phyloP scores from a whole-genome alignment of 2,888 invertebrate species.

The Nomada fabriciana region DNA sequence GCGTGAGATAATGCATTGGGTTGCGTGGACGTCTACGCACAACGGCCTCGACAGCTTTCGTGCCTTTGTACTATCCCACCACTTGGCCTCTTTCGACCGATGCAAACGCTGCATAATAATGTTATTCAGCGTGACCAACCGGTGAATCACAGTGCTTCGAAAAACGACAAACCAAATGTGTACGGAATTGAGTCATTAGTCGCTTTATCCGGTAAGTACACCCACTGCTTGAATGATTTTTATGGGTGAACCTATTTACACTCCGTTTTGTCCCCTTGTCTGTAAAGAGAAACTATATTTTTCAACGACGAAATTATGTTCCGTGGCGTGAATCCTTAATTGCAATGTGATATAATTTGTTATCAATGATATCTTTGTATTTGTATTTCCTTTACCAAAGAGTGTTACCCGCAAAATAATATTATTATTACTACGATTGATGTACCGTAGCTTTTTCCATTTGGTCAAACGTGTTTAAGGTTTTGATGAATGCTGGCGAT shows the following conservation, averaged over 20 bases:
- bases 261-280: not conserved
- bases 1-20: conserved; percentile 76
- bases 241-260: not conserved
- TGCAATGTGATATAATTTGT: not conserved
- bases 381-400: too few species aligned
- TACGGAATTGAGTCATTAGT: conserved; percentile 59
- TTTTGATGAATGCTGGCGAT: too few species aligned
- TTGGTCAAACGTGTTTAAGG: too few species aligned
- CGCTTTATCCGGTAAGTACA: conserved; percentile 13
- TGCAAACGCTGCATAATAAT: conserved; percentile 72
- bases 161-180: conserved; percentile 42
- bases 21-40: conserved; percentile 71
- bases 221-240: not conserved
- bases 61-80: conserved; percentile 65
- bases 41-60: conserved; percentile 71
- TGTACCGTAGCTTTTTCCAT: too few species aligned
- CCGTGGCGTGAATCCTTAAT: too few species aligned
- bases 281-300: not conserved
- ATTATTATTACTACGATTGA: too few species aligned
- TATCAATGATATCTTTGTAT: not conserved
- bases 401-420: too few species aligned
- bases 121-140: conserved; percentile 65
- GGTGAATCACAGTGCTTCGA: conserved; percentile 65
- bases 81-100: conserved; percentile 64
- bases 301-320: too few species aligned